These are phyloP conservation scores for Gymnobelideus leadbeateri DNA, from an alignment of 2,113 vertebrate species.

Conservation along the genomic window DNA sequence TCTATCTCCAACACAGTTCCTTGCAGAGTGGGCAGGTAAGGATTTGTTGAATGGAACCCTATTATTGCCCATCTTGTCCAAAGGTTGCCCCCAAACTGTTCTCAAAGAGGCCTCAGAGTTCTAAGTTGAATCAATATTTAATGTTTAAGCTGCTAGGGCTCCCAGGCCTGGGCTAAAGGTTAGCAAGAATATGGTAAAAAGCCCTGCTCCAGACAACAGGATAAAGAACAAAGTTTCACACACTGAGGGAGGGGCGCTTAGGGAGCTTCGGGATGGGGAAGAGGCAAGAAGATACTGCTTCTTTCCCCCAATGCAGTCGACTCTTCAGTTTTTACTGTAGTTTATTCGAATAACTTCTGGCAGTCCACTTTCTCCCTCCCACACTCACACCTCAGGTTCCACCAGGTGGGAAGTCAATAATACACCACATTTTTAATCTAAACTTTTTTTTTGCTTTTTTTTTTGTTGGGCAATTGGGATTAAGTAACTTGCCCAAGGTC, in stretches of 20 bases:
- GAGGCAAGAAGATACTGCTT: not conserved
- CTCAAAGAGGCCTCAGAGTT: not conserved
- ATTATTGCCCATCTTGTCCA: not conserved
- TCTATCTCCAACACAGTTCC: not conserved
- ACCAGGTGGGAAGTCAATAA: not conserved
- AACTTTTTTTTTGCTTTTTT: too few species aligned
- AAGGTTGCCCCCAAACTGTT: not conserved
- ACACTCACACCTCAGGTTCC: not conserved
- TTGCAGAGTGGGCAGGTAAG: not conserved
- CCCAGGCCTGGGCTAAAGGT: not conserved
- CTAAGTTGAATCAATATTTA: conserved; percentile 11
- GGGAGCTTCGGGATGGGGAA: not conserved
- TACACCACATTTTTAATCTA: not conserved
- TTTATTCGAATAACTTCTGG: not conserved
- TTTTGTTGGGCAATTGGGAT: too few species aligned
- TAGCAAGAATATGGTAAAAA: not conserved
- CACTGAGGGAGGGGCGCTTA: too few species aligned
- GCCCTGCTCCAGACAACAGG: not conserved
- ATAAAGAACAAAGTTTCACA: not conserved
- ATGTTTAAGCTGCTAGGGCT: not conserved
- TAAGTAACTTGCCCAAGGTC: too few species aligned
- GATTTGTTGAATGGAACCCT: not conserved
- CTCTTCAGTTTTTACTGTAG: not conserved
- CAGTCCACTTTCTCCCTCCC: not conserved
- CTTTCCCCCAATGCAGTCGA: not conserved